Conservation (phyloP, 1,140 invertebrate genomes). For the Drosophila melanica region DNA sequence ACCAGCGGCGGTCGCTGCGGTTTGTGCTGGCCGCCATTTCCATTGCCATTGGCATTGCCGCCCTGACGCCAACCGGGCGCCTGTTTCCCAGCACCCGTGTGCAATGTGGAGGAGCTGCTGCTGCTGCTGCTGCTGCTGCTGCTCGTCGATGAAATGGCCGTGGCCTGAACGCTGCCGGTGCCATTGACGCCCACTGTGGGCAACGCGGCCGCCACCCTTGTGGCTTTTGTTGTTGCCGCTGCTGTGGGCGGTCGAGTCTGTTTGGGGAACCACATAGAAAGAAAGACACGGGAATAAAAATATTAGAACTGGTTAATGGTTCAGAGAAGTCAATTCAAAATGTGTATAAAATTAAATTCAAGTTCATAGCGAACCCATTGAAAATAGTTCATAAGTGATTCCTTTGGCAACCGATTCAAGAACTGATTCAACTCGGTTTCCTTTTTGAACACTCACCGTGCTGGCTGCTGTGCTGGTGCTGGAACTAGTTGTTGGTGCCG, state of each 20-base stretch:
- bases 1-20: constrained; percentile 89
- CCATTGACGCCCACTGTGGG: constrained; percentile 65
- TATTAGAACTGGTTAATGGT: no score
- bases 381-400: no score
- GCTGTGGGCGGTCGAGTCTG: constrained; percentile 68
- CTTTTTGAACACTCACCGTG: constrained; percentile 55
- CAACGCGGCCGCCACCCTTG: constrained; percentile 54
- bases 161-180: constrained; percentile 68
- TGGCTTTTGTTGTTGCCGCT: constrained; percentile 42
- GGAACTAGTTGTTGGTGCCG: constrained; percentile 53
- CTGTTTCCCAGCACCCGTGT: constrained; percentile 53
- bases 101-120: constrained; percentile 43
- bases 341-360: no score
- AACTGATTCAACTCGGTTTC: not conserved
- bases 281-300: not conserved
- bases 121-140: constrained; percentile 32
- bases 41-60: constrained; percentile 66
- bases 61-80: constrained; percentile 76
- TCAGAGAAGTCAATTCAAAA: no score
- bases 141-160: constrained; percentile 54
- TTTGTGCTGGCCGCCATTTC: constrained; percentile 84
- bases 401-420: not conserved
- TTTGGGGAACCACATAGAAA: constrained; percentile 20
- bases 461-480: constrained; percentile 46
- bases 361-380: no score